A percentile compares a stretch with the other conserved stretches of the same genome.
Conservation (phyloP, 2,888 invertebrate species). For the Camptogramma bilineatum region DNA sequence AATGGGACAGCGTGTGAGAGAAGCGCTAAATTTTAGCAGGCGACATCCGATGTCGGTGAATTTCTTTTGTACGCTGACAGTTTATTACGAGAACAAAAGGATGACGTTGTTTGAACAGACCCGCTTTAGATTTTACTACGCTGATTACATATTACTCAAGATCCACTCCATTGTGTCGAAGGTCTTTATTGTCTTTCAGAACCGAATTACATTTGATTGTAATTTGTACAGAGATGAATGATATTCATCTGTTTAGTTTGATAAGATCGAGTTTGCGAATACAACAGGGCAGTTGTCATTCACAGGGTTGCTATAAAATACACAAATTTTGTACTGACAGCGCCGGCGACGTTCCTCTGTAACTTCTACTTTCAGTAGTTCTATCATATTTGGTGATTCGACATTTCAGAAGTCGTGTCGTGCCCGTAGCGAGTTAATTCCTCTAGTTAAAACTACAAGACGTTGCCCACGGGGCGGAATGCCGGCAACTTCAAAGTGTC, state of each 20-base stretch:
- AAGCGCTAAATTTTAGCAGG: conserved; percentile 67
- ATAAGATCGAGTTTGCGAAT: conserved; percentile 17
- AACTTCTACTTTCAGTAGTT: not conserved
- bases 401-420: not conserved
- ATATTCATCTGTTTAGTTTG: conserved; percentile 53
- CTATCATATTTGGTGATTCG: not conserved
- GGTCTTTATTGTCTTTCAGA: conserved; percentile 67
- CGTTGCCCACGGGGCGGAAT: conserved; percentile 54
- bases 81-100: conserved; percentile 80
- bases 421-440: conserved; percentile 3
- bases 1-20: conserved; percentile 52
- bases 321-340: not conserved
- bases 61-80: conserved; percentile 78
- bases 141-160: conserved; percentile 75
- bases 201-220: conserved; percentile 68
- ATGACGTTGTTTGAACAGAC: conserved; percentile 70
- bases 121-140: conserved; percentile 74
- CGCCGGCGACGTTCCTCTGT: not conserved
- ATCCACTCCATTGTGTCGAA: conserved; percentile 68
- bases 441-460: conserved; percentile 34
- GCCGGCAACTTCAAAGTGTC: conserved; percentile 60
- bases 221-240: conserved; percentile 60
- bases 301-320: not conserved
- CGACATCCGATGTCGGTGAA: conserved; percentile 70
- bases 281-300: not conserved